A percentile compares a stretch with the other conserved stretches of the same genome.
Conservation (phyloP, 2,888 invertebrate species). For the Chrysodeixis includens region DNA sequence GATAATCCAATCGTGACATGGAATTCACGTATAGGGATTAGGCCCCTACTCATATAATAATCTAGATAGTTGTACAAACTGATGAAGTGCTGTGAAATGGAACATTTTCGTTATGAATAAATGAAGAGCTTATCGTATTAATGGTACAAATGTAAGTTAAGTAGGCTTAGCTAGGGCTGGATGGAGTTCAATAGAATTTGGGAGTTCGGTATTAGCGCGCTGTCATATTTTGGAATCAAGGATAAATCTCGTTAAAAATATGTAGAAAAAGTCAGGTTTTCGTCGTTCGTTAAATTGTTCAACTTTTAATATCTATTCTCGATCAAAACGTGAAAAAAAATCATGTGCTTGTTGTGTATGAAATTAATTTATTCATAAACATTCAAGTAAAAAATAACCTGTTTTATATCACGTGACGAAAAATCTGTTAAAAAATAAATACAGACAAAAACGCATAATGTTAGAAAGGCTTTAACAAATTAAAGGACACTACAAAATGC, state of each 20-base stretch:
- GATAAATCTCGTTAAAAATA: background rate
- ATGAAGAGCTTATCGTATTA: background rate
- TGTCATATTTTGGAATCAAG: background rate
- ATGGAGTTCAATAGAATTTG: slow-evolving; percentile 1
- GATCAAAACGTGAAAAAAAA: no score
- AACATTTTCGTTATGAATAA: background rate
- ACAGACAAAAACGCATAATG: no score
- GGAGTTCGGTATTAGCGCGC: background rate
- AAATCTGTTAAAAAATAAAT: no score
- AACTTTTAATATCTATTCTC: no score
- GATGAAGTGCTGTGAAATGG: background rate
- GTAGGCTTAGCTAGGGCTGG: background rate
- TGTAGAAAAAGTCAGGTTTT: background rate
- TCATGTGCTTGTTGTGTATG: no score
- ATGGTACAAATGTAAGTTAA: slow-evolving; percentile 1
- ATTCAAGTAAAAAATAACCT: no score
- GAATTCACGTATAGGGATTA: background rate
- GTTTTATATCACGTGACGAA: no score
- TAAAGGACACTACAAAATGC: background rate
- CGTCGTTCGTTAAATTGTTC: no score
- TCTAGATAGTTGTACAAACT: slow-evolving; percentile 5
- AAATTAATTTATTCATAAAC: no score
- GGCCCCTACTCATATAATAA: background rate
- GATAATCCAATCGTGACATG: slow-evolving; percentile 5
- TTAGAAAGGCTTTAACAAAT: no score